These are phyloP conservation scores for Leptocoma aspasia DNA, from an alignment of 2,113 vertebrate genomes.

Conservation along the genomic window DNA sequence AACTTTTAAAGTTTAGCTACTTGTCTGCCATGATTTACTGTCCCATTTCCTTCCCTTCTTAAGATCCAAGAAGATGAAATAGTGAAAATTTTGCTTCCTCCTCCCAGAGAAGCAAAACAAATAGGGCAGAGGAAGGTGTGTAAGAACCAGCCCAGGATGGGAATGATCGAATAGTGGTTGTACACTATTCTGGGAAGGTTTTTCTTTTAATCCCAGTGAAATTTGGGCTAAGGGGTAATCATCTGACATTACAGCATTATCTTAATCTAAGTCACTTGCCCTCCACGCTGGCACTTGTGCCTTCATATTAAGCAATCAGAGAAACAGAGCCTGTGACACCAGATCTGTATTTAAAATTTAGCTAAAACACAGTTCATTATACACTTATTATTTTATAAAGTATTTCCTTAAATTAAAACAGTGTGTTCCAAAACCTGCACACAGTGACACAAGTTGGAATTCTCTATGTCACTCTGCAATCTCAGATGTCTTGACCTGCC, in stretches of 20 bases:
- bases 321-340: not conserved
- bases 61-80: not conserved
- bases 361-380: not conserved
- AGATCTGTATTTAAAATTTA: not conserved
- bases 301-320: not conserved
- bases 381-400: not conserved
- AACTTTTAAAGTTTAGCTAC: not conserved
- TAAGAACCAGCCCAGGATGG: not conserved
- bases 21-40: not conserved
- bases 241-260: not conserved
- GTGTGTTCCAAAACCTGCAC: accelerated
- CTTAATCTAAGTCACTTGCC: not conserved
- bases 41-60: not conserved
- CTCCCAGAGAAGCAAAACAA: not conserved
- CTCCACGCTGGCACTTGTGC: slow-evolving; percentile 32
- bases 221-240: not conserved
- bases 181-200: not conserved
- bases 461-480: not conserved
- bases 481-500: not conserved
- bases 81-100: not conserved
- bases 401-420: not conserved
- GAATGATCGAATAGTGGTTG: not conserved
- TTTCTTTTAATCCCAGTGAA: not conserved
- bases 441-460: accelerated
- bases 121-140: not conserved